phyloP scores from a whole-genome alignment of 2,797 vertebrate species.

The Lacerta agilis region DNA sequence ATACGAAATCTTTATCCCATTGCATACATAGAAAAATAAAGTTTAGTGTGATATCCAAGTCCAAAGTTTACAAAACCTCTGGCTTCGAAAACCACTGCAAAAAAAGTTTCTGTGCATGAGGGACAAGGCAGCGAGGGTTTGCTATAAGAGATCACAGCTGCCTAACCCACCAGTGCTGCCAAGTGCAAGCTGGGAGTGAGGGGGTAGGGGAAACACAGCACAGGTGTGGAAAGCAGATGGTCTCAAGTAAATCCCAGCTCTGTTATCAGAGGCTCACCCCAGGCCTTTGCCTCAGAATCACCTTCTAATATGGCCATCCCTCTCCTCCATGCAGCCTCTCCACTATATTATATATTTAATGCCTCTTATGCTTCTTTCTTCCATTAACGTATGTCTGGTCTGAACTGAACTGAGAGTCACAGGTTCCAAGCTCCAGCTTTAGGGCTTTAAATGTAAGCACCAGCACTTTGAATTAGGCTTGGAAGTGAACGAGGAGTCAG shows the following conservation, averaged over 20 bases:
- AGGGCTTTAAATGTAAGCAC: neutral
- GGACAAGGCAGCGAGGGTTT: neutral
- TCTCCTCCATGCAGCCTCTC: neutral
- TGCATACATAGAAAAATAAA: neutral
- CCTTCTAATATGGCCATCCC: neutral
- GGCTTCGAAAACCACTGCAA: neutral
- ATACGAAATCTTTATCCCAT: conserved; percentile 33
- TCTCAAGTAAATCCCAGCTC: neutral
- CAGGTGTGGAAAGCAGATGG: neutral
- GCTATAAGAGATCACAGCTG: neutral
- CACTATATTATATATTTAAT: neutral
- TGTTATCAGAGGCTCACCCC: neutral
- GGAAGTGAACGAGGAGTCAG: neutral
- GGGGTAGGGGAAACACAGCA: neutral
- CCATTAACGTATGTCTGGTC: too few species aligned
- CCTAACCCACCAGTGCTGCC: neutral
- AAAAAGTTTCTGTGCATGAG: neutral
- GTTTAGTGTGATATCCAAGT: neutral
- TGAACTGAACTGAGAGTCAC: too few species aligned
- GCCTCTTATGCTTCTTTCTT: too few species aligned
- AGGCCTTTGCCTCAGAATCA: neutral
- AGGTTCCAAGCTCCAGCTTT: too few species aligned
- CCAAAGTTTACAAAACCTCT: neutral
- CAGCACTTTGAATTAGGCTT: neutral
- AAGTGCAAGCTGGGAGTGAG: neutral